These are phyloP conservation scores for Vireo griseus DNA, from an alignment of 2,797 vertebrate genomes.

Conservation along the genomic window DNA sequence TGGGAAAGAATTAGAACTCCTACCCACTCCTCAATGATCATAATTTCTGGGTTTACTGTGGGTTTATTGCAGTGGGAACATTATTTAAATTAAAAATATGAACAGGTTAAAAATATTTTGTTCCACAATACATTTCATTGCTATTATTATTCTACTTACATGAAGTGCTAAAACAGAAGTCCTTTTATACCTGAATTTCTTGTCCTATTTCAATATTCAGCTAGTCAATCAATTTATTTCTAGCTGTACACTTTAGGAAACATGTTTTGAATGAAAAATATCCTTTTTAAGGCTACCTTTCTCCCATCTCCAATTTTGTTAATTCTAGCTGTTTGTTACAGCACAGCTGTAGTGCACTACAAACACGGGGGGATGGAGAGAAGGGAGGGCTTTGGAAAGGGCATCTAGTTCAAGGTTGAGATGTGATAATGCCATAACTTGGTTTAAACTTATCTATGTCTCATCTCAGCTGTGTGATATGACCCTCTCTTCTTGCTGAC, in stretches of 20 bases:
- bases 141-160: not conserved
- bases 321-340: not conserved
- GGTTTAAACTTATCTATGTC: slow-evolving; percentile 25
- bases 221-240: not conserved
- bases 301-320: not conserved
- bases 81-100: not conserved
- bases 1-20: slow-evolving; percentile 60
- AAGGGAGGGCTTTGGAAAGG: not conserved
- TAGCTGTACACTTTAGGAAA: not conserved
- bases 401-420: slow-evolving; percentile 39
- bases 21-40: not conserved
- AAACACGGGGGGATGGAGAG: not conserved
- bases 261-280: not conserved
- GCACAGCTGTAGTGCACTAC: not conserved
- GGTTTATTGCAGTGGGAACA: not conserved
- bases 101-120: not conserved
- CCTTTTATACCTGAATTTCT: not conserved
- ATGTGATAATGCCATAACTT: slow-evolving; percentile 46
- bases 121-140: not conserved
- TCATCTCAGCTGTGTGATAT: not conserved
- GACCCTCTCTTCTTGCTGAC: not conserved
- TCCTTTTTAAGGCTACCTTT: not conserved
- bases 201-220: not conserved
- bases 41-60: not conserved
- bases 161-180: not conserved